Evolutionary conservation across 1,140 invertebrate species (phyloP), one percentile per base, ranked within the genome.

Genomic region (Laodelphax striatellus): DNA sequence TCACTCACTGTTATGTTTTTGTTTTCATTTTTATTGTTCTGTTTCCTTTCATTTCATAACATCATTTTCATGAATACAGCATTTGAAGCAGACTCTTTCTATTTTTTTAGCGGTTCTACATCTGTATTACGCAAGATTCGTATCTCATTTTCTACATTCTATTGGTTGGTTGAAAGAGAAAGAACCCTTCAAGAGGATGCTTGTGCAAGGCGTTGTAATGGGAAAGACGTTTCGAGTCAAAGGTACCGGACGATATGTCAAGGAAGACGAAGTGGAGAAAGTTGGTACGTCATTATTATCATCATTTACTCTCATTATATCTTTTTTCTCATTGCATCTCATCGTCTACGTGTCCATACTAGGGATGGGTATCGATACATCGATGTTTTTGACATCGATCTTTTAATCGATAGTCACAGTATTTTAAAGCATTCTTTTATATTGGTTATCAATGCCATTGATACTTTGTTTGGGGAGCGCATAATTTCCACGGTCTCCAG

Each of bases 181-280:
- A 59, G 97, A 99, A 76, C 97, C 97, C 19, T 99, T 99, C 73
- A 83, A 83, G 63, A 82, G 88, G 65, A 76, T 99, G 14, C 76
- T 99, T 14, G 89, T 95, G 0, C 91, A 97, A 75, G 97, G 95
- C 34, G 90, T 98, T 84, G 87, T 99, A 6, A 92, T 90, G 82
- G 92, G 93, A 5, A 80, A 88, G 69, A 92, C 90, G 16, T 97
- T 82, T 74, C 77, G 81, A 66, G 68, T 88, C 0, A 85, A 88
- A 72, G 77, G 75, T 28, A 83, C 82, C 62, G 90, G 92, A 2
- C 84, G 86, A 70, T 98, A 96, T 75, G 69, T 99, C 1, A 76
- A 71, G 13, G 71, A 79, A 66, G 71, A 83, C n/a, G 76, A 93
- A 70, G 85, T 96, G 0, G 81, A 83, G 58, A 71, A 77, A 63